Conservation (phyloP, 1,140 invertebrate genomes). For the Calosoma granatense region DNA sequence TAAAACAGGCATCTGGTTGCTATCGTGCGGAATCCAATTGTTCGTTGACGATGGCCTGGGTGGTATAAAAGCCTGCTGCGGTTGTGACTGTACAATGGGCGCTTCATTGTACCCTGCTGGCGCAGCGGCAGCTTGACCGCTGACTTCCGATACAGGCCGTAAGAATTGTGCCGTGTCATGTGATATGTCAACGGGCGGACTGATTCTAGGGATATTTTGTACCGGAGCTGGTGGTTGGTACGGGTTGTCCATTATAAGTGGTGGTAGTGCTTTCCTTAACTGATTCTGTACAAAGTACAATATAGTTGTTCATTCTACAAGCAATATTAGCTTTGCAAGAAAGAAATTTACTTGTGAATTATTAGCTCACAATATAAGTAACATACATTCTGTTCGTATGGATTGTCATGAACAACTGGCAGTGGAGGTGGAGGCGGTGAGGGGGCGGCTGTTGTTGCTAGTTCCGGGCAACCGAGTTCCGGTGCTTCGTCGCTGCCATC, state of each 20-base stretch:
- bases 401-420: neutral
- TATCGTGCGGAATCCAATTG: slow-evolving; percentile 23
- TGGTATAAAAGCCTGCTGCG: slow-evolving; percentile 18
- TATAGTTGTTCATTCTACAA: neutral
- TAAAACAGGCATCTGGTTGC: slow-evolving; percentile 21
- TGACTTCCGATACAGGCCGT: slow-evolving; percentile 12
- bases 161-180: slow-evolving; percentile 16
- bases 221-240: neutral
- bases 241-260: neutral
- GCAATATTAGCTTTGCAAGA: neutral
- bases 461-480: slow-evolving; percentile 61
- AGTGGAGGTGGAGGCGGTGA: slow-evolving; percentile 13
- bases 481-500: slow-evolving; percentile 84
- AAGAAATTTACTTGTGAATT: neutral
- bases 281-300: neutral
- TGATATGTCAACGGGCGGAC: neutral
- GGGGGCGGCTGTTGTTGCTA: slow-evolving; percentile 18
- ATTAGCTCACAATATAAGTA: neutral
- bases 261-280: neutral
- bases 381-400: neutral
- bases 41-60: slow-evolving; percentile 11
- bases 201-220: neutral
- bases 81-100: slow-evolving; percentile 17
- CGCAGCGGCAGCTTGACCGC: neutral
- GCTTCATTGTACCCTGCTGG: neutral